Evolutionary conservation across 2,888 invertebrate species (phyloP).

Genomic region (Agonopterix arenella): DNA sequence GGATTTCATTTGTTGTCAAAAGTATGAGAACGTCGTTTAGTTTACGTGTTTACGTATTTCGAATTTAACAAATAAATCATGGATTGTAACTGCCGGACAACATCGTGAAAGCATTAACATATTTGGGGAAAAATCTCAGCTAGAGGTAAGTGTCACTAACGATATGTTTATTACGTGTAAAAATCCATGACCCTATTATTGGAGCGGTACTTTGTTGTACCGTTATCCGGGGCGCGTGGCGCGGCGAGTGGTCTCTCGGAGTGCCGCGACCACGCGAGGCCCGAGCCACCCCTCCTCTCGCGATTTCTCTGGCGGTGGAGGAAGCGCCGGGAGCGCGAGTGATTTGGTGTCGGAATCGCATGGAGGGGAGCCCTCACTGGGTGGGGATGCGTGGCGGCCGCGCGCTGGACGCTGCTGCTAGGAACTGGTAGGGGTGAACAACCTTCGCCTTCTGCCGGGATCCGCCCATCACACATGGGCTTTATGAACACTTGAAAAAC

Average conservation of each 20-base stretch:
- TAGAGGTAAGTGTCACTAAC: conserved; percentile 34
- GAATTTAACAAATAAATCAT: conserved; percentile 14
- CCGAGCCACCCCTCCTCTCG: conserved; percentile 70
- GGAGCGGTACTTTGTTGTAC: conserved; percentile 34
- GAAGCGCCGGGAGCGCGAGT: conserved; percentile 75
- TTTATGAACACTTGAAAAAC: conserved; percentile 25
- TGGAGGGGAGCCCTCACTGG: conserved; percentile 74
- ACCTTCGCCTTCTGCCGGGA: conserved; percentile 54
- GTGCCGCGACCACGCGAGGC: conserved; percentile 60
- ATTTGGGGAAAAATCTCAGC: conserved; percentile 12
- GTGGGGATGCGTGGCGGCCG: conserved; percentile 70
- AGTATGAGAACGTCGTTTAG: conserved; percentile 34
- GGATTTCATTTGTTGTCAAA: conserved; percentile 57
- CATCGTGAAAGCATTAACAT: background rate
- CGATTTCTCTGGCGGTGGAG: conserved; percentile 66
- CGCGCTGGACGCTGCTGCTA: conserved; percentile 52
- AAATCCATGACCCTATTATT: conserved; percentile 13
- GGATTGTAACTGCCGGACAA: conserved; percentile 8
- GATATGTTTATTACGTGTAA: conserved; percentile 46
- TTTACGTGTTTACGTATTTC: conserved; percentile 28
- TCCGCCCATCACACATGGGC: conserved; percentile 45
- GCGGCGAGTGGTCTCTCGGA: conserved; percentile 36
- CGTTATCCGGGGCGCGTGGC: conserved; percentile 70
- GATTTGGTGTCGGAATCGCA: conserved; percentile 61
- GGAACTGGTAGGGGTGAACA: conserved; percentile 73